Percentiles rank a stretch among this genome's conserved stretches.
These are phyloP conservation scores for Gymnobelideus leadbeateri DNA, from an alignment of 2,113 vertebrate genomes.

Conservation along the genomic window DNA sequence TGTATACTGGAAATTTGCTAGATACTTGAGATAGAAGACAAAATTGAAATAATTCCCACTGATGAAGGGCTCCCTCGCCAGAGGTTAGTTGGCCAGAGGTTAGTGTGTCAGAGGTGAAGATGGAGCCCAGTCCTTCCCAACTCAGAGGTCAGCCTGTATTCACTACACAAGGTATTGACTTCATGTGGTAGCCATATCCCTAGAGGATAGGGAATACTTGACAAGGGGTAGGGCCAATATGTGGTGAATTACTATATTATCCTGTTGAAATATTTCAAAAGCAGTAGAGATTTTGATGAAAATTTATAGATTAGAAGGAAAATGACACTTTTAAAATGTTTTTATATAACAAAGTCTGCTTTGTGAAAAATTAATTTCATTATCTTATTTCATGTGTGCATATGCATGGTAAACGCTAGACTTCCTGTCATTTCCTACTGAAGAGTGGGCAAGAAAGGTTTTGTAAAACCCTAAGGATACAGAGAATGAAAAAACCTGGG, in stretches of 20 bases:
- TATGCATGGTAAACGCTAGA: not conserved
- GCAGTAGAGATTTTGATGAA: not conserved
- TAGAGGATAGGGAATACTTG: not conserved
- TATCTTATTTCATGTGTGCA: not conserved
- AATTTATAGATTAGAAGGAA: not conserved
- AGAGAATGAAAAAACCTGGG: not conserved
- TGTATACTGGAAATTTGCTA: not conserved
- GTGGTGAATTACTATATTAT: not conserved
- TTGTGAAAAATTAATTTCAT: not conserved
- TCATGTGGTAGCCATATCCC: not conserved
- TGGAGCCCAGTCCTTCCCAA: not conserved
- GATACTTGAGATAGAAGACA: not conserved
- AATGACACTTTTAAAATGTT: not conserved
- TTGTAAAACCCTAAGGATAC: not conserved
- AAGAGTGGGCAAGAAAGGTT: not conserved
- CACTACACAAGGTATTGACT: not conserved
- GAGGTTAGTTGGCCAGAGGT: not conserved
- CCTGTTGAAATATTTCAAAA: not conserved
- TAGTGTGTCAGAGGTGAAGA: not conserved
- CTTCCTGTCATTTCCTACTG: not conserved
- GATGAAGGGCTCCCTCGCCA: not conserved
- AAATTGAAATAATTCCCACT: not conserved
- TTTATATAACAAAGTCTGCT: not conserved
- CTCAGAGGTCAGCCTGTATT: not conserved
- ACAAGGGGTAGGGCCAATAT: not conserved